phyloP scores from a whole-genome alignment of 2,113 vertebrate species.

The Tylochromis polylepis region DNA sequence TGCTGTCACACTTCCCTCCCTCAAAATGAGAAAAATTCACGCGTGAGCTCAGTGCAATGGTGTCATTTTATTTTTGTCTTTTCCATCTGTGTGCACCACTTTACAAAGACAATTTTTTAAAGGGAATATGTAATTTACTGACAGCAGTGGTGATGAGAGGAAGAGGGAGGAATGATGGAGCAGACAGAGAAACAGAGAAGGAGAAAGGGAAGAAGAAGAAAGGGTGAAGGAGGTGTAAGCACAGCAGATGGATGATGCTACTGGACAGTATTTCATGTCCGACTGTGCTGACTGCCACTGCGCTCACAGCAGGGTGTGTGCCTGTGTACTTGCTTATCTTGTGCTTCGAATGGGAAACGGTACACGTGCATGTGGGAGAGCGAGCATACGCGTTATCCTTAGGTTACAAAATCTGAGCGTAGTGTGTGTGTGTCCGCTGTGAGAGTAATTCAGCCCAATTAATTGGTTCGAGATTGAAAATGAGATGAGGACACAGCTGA shows the following conservation, averaged over 20 bases:
- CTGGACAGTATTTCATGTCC: slow-evolving; percentile 76
- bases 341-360: slow-evolving; percentile 11
- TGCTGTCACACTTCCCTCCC: not conserved
- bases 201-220: not conserved
- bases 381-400: not conserved
- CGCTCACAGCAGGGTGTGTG: slow-evolving; percentile 47
- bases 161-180: slow-evolving; percentile 30
- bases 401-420: slow-evolving; percentile 2
- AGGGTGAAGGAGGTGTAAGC: slow-evolving; percentile 8
- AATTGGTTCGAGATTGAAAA: slow-evolving; percentile 63
- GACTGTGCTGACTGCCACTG: slow-evolving; percentile 63
- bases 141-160: slow-evolving; percentile 11
- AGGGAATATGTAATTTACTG: slow-evolving; percentile 9
- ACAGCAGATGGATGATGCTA: slow-evolving; percentile 70
- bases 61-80: not conserved
- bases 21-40: not conserved
- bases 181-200: not conserved
- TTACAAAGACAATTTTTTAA: not conserved
- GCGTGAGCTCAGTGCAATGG: not conserved
- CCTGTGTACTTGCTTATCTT: not conserved
- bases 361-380: not conserved
- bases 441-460: slow-evolving; percentile 63
- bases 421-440: slow-evolving; percentile 29
- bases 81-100: not conserved
- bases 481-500: slow-evolving; percentile 56